These are phyloP conservation scores for Morone chrysops DNA, from an alignment of 2,113 vertebrate species.

Conservation along the genomic window DNA sequence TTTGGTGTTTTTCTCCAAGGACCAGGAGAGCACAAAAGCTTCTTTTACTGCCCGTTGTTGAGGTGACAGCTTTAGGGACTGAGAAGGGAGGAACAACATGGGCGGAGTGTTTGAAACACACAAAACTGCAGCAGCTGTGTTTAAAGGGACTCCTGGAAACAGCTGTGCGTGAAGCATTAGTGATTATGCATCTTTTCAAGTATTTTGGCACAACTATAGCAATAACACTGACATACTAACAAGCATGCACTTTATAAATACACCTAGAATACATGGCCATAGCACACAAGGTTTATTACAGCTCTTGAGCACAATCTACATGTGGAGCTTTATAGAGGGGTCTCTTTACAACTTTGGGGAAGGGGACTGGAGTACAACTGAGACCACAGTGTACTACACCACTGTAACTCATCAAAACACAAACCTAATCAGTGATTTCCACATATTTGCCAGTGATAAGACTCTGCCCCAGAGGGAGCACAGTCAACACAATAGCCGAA, in stretches of 20 bases:
- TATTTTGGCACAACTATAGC: constrained; percentile 74
- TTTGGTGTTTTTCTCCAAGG: constrained; percentile 65
- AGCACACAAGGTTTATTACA: constrained; percentile 33
- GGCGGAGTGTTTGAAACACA: constrained; percentile 73
- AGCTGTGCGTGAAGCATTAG: constrained; percentile 74
- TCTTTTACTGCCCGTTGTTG: constrained; percentile 80
- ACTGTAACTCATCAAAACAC: not conserved
- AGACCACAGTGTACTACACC: not conserved
- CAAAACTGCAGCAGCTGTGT: constrained; percentile 79
- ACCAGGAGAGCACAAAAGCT: constrained; percentile 69
- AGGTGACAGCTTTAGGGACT: constrained; percentile 81
- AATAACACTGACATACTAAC: constrained; percentile 75
- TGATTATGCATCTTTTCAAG: constrained; percentile 81
- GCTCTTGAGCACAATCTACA: constrained; percentile 16
- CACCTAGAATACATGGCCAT: constrained; percentile 59
- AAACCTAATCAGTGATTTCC: constrained; percentile 1
- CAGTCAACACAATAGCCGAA: not conserved
- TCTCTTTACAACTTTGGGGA: not conserved
- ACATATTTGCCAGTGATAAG: constrained; percentile 23
- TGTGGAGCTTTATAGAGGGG: not conserved
- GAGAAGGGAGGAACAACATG: constrained; percentile 75
- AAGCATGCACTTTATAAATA: constrained; percentile 67
- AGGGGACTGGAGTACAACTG: not conserved
- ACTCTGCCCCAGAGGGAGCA: not conserved
- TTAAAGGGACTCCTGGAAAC: constrained; percentile 85